A percentile compares a stretch with the other conserved stretches of the same genome.
Evolutionary conservation across 2,888 invertebrate species (phyloP).

Genomic region (Neria commutata): DNA sequence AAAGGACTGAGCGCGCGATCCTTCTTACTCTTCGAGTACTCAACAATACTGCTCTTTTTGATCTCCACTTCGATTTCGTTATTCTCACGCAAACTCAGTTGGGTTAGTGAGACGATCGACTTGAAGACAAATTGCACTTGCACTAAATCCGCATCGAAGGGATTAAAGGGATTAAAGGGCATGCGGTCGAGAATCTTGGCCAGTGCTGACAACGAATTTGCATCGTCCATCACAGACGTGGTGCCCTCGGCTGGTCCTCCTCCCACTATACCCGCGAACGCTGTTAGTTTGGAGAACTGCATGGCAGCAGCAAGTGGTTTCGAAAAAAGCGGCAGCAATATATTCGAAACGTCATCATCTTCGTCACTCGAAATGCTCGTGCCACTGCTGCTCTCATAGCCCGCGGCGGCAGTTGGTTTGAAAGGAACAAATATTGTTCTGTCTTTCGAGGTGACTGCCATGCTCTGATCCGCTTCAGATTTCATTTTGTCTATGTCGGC

Average conservation of each 20-base stretch:
- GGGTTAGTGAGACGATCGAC: conserved; percentile 53
- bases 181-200: conserved; percentile 50
- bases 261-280: neutral
- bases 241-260: conserved; percentile 7
- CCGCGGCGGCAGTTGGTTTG: neutral
- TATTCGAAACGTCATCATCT: conserved; percentile 10
- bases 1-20: conserved; percentile 41
- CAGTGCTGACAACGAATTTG: conserved; percentile 33
- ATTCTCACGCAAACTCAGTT: conserved; percentile 53
- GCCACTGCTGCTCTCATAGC: neutral
- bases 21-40: conserved; percentile 38
- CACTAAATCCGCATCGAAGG: conserved; percentile 40
- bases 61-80: conserved; percentile 53
- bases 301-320: too few species aligned
- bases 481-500: too few species aligned
- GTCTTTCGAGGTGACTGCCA: too few species aligned
- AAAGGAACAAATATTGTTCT: neutral
- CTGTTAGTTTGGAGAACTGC: neutral
- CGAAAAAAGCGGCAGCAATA: conserved; percentile 12
- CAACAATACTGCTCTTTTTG: conserved; percentile 48
- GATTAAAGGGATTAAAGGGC: conserved; percentile 54
- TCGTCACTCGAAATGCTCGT: conserved; percentile 10
- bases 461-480: neutral
- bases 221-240: conserved; percentile 34
- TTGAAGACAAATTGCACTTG: conserved; percentile 53